Evolutionary conservation across 1,140 invertebrate species (phyloP), one percentile per base, ranked within the genome.

Genomic region (Riptortus pedestris): DNA sequence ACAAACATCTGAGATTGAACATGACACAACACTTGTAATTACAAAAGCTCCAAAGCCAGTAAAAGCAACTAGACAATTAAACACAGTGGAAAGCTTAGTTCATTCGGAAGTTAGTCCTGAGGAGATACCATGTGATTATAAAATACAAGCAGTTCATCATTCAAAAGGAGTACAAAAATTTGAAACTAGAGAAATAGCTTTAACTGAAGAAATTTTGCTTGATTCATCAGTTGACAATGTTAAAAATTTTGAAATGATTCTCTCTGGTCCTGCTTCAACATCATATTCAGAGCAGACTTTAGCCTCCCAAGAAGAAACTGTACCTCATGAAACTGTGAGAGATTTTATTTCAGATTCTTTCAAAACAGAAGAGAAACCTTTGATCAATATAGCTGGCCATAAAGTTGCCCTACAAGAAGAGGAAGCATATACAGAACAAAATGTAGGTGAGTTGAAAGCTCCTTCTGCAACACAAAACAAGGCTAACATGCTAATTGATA

Each of bases 171-270:
- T 59, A 26, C n/a, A 59, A 57, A 51, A 63, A 31, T 26, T 68
- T 47, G 64, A 66, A 38, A 55, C 57, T 22, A 62, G 64, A 62
- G 62, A 64, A 14, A 31, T 69, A 31, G 68, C 68, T 27, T 22
- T 48, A 33, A 66, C 48, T 31, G 18, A 60, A 31, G 20, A 60
- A 60, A 24, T 55, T 33, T 28, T 52, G 16, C 20, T 22, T 22
- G 64, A 65, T 33, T 45, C 33, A 22, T 16, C 58, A 20, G 27
- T 65, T 22, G 26, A 48, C 1, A 65, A 60, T 18, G 16, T 59
- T 9, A 31, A 29, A 29, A 29, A 18, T 33, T 38, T 33, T 18
- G 24, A 29, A 18, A 29, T 31, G 16, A 16, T 16, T 22, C 16
- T 22, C 11, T 18, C 16, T 3, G 26, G 4, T 18, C 29, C 28